Evolutionary conservation across 2,113 vertebrate species (phyloP).

Genomic region (Myiagra hebetior): DNA sequence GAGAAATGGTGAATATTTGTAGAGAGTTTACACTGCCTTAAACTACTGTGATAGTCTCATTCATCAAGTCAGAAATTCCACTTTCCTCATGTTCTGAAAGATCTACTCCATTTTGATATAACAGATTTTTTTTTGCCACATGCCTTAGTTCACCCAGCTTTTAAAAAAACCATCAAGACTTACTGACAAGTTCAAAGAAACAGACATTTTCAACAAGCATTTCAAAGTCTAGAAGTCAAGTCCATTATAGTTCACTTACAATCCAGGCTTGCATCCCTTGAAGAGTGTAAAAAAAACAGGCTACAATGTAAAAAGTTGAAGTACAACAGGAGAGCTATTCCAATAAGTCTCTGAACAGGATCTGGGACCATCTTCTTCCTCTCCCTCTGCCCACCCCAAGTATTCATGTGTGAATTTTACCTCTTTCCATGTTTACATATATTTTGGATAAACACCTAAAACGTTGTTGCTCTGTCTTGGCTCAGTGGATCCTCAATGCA

Average conservation of each 20-base stretch:
- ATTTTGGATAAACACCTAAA: conserved; percentile 30
- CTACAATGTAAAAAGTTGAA: not conserved
- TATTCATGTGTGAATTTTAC: conserved; percentile 34
- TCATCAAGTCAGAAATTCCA: not conserved
- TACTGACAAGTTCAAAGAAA: not conserved
- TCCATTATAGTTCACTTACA: not conserved
- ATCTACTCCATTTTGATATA: not conserved
- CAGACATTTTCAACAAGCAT: not conserved
- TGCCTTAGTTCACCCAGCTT: not conserved
- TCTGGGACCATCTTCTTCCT: not conserved
- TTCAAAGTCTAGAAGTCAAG: conserved; percentile 21
- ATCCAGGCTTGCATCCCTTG: not conserved
- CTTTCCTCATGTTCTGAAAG: not conserved
- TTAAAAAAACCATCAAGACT: not conserved
- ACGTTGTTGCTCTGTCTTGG: conserved; percentile 51
- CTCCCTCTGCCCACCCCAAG: not conserved
- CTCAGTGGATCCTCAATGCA: conserved; percentile 66
- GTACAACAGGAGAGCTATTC: conserved; percentile 23
- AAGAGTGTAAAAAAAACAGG: not conserved
- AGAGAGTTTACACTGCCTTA: not conserved
- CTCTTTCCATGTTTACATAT: conserved; percentile 4
- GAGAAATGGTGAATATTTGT: not conserved
- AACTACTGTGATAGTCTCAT: not conserved
- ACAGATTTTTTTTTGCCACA: not conserved
- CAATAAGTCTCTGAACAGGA: not conserved